Evolutionary conservation across 2,797 vertebrate genomes (phyloP), one percentile per base, ranked within the genome.

Genomic region (Ctenosaura bakeri): DNA sequence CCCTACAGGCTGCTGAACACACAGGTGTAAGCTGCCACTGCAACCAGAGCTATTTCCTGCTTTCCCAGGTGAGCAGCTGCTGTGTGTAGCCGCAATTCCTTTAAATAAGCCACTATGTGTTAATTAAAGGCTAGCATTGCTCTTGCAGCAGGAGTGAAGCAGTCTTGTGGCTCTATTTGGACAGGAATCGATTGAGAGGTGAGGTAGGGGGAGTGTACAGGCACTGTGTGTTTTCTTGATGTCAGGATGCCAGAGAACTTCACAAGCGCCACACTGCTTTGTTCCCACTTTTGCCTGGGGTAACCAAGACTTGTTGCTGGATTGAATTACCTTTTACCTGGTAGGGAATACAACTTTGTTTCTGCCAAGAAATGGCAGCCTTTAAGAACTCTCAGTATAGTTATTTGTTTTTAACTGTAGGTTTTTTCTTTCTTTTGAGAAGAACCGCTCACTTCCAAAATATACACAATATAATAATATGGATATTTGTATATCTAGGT

Each of bases 251-350:
- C 56, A 54, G 83, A 90, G 79, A 92, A 74, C 56, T 90, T 93
- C 87, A 92, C 79, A 77, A 90, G 16, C 64, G 78, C 71, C 85
- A 4, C 0, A 4, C 69, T 89, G 62, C 83, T 94, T 94, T 94
- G 38, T 91, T 91, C 82, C 71, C 77, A 6, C 86, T 88, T 46
- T 92, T 90, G 83, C 92, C 86, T 89, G 89, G 79, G 86, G 85
- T 91, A 52, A 85, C 74, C 88, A 73, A 59, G 79, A 90, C 50
- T 91, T 93, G 73, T 90, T 95, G 85, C 88, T 87, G n/a, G 79
- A 78, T 87, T 89, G 86, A 92, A 50, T 20, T 88, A 29, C 91
- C 86, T 91, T 96, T 93, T 24, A 38, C 42, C 0, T 0, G 50
- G 77, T 6, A 86, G 69, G 32, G 18, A 10, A 5, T 32, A 22